Evolutionary conservation across 2,113 vertebrate genomes (phyloP), one percentile per base, ranked within the genome.

Genomic region (Melanostigma gelatinosum): DNA sequence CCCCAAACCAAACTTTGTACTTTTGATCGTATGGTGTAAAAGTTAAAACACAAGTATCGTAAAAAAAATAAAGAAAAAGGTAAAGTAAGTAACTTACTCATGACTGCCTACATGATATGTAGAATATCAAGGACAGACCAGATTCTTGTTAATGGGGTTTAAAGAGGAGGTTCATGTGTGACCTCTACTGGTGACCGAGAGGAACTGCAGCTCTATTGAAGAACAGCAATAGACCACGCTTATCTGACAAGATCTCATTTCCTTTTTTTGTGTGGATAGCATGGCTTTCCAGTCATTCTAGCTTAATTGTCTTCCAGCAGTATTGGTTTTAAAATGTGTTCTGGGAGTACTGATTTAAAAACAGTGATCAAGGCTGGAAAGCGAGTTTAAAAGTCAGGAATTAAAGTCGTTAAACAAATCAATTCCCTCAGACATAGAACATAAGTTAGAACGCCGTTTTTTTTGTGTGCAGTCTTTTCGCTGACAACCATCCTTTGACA

Each of bases 151-250:
- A 48, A 32, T 46, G 2, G 27, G 32, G 61, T 55, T 66, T 29
- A 42, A 46, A 58, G 29, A 46, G 32, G 42, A 46, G 29, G 20
- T 6, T 3, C 42, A 27, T 29, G 2, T 22, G 58, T 36, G 77
- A 34, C 75, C 71, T 76, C 84, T 82, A 32, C 42, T 79, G 84
- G 84, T 73, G 75, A 70, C n/a, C 24, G 2, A 13, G 10, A 24
- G n/a, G 16, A 79, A 72, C 13, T 72, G 8, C 2, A 52, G 40
- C 57, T 60, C 24, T 58, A 29, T 15, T 29, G 55, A 57, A 57
- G 54, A 58, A 58, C 42, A 20, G 6, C 3, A 40, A 16, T 2
- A 3, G 12, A 27, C 3, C 0, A 24, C 4, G 0, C 22, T 72
- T 15, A 38, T 55, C 7, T 27, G 20, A 34, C 32, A 22, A 44